Evolutionary conservation across 2,797 vertebrate genomes (phyloP).

Genomic region (Serranus cabrilla): DNA sequence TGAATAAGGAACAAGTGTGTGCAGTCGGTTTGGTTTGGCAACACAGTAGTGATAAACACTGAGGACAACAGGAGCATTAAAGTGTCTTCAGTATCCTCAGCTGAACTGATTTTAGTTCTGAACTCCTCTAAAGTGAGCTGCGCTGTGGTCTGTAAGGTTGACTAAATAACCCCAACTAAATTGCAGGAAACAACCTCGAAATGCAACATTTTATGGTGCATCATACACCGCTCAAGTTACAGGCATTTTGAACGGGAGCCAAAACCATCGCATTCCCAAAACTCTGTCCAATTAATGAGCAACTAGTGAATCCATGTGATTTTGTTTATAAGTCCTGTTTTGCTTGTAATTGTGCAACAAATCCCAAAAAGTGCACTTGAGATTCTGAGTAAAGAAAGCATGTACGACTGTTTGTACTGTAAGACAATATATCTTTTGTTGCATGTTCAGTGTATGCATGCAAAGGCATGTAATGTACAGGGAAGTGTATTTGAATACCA

Average conservation of each 20-base stretch:
- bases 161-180: conserved; percentile 19
- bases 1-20: conserved; percentile 5
- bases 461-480: no score
- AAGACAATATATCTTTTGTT: background rate
- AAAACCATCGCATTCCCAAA: conserved; percentile 37
- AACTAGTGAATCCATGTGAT: conserved; percentile 35
- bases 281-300: conserved; percentile 33
- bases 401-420: background rate
- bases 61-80: conserved; percentile 11
- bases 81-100: conserved; percentile 13
- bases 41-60: background rate
- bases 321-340: conserved; percentile 30
- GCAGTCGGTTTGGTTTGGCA: conserved; percentile 33
- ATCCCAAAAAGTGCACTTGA: conserved; percentile 1
- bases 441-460: background rate
- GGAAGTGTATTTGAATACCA: conserved; percentile 8
- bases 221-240: background rate
- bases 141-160: background rate
- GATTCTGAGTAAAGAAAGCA: conserved; percentile 6
- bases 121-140: background rate
- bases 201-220: conserved; percentile 23
- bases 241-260: conserved; percentile 13
- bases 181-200: conserved; percentile 38
- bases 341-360: conserved; percentile 40
- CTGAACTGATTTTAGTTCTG: background rate